Evolutionary conservation across 2,113 vertebrate species (phyloP).

Genomic region (Numida meleagris): DNA sequence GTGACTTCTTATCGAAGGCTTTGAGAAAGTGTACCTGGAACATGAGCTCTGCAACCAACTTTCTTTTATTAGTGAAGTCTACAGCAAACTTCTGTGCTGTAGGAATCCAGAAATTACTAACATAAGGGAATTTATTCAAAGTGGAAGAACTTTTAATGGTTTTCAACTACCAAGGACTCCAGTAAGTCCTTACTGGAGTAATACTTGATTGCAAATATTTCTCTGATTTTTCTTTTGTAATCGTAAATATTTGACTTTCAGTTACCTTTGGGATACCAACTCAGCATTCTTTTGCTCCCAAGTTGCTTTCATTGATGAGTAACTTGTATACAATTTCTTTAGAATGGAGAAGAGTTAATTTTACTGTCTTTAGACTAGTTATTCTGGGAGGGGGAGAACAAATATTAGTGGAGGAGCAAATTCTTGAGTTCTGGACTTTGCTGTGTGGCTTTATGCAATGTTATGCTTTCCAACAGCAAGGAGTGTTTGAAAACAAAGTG

Average conservation of each 20-base stretch:
- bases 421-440: not conserved
- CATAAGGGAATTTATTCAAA: not conserved
- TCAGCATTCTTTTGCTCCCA: not conserved
- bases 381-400: not conserved
- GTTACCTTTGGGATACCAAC: not conserved
- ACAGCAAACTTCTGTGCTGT: not conserved
- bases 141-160: not conserved
- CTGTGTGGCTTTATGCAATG: not conserved
- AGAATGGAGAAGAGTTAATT: not conserved
- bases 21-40: not conserved
- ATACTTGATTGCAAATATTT: not conserved
- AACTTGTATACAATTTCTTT: not conserved
- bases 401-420: not conserved
- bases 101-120: not conserved
- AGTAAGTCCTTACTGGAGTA: not conserved
- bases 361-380: rapidly evolving
- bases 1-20: not conserved
- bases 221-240: not conserved
- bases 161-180: not conserved
- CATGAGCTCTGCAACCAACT: not conserved
- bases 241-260: not conserved
- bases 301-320: not conserved
- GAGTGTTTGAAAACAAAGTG: not conserved
- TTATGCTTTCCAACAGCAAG: not conserved
- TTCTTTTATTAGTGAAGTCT: not conserved